Evolutionary conservation across 2,113 vertebrate genomes (phyloP).

Genomic region (Nesoenas mayeri): DNA sequence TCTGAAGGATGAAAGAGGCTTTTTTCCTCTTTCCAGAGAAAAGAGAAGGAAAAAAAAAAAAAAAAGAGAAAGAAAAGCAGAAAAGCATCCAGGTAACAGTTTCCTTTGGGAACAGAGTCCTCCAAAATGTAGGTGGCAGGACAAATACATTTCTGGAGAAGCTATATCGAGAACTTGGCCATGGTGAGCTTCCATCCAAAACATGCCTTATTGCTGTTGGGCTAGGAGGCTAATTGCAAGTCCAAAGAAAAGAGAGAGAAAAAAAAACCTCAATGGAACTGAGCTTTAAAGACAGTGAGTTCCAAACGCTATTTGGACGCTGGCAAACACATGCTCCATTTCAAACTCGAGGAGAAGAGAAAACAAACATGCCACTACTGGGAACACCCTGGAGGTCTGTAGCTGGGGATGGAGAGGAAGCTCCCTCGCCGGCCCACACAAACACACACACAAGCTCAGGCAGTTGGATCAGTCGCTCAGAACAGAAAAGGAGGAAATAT

Average conservation of each 20-base stretch:
- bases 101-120: background rate
- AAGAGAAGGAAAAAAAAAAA: no score
- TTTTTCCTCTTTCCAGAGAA: background rate
- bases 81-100: slow-evolving; percentile 7
- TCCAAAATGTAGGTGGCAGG: background rate
- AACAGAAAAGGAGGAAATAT: background rate
- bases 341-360: background rate
- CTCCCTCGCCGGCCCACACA: background rate
- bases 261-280: background rate
- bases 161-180: background rate
- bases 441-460: background rate
- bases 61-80: background rate
- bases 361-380: slow-evolving; percentile 43
- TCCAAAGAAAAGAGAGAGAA: slow-evolving; percentile 30
- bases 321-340: slow-evolving; percentile 3
- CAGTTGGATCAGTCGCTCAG: background rate
- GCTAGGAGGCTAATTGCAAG: background rate
- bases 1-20: background rate
- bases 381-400: slow-evolving; percentile 21
- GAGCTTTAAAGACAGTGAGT: background rate
- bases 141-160: slow-evolving; percentile 7
- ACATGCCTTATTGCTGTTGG: slow-evolving; percentile 55
- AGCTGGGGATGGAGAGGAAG: background rate
- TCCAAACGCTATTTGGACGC: slow-evolving; percentile 20
- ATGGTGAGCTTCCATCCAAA: slow-evolving; percentile 17